These are phyloP conservation scores for Ennomos erosarius DNA, from an alignment of 2,888 invertebrate species.

Conservation along the genomic window DNA sequence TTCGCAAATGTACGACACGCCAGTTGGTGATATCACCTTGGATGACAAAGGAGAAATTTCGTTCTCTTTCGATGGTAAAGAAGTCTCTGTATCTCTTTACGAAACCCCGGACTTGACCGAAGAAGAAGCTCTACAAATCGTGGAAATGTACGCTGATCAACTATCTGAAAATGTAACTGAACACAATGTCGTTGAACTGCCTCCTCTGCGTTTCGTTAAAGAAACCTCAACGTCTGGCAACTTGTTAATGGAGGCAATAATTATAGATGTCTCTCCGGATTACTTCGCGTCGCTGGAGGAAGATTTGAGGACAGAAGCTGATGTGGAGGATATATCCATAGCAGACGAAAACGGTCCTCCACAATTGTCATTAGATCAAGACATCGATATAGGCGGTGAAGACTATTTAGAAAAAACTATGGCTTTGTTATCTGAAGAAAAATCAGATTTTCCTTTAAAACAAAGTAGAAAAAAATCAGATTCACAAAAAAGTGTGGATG, in stretches of 20 bases:
- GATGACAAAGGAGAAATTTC: conserved; percentile 95
- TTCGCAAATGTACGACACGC: conserved; percentile 94
- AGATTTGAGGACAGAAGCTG: conserved; percentile 94
- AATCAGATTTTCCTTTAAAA: conserved; percentile 82
- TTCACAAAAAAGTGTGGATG: conserved; percentile 85
- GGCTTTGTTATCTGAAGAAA: conserved; percentile 78
- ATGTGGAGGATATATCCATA: conserved; percentile 93
- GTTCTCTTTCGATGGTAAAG: conserved; percentile 96
- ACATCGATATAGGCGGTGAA: conserved; percentile 80
- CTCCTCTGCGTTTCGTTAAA: conserved; percentile 94
- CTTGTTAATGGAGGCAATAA: conserved; percentile 95
- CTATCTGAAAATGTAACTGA: conserved; percentile 94
- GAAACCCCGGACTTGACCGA: conserved; percentile 97
- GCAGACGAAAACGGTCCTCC: conserved; percentile 88
- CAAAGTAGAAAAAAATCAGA: conserved; percentile 88
- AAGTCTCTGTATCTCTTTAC: conserved; percentile 95
- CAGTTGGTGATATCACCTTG: conserved; percentile 90
- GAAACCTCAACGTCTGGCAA: conserved; percentile 96
- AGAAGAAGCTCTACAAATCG: conserved; percentile 95
- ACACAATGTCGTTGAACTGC: conserved; percentile 94
- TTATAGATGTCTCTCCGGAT: conserved; percentile 95
- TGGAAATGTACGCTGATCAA: conserved; percentile 97
- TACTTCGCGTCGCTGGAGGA: conserved; percentile 92
- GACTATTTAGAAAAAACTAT: conserved; percentile 84
- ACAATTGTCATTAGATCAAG: conserved; percentile 80